Percentiles rank a stretch among this genome's conserved stretches.
Conservation (phyloP, 2,797 vertebrate genomes). For the Falco biarmicus region DNA sequence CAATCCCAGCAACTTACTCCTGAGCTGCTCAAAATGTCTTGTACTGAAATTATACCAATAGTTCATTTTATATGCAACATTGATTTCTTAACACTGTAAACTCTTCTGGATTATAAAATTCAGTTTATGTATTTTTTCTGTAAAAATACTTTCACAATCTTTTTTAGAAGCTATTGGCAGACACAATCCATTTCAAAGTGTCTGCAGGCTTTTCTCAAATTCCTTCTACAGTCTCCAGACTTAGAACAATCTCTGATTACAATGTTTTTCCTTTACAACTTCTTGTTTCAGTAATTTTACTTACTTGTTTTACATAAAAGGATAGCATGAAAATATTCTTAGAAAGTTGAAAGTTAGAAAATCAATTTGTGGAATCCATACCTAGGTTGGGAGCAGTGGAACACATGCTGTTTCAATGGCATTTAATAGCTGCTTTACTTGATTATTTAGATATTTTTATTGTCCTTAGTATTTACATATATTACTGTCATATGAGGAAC, state of each 20-base stretch:
- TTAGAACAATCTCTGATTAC: not conserved
- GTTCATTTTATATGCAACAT: not conserved
- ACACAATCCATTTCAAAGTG: not conserved
- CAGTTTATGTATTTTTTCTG: not conserved
- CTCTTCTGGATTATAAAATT: not conserved
- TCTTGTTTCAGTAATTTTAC: not conserved
- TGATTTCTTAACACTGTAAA: not conserved
- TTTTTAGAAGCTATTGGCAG: not conserved
- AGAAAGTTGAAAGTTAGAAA: not conserved
- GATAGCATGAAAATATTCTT: not conserved
- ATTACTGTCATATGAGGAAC: not conserved
- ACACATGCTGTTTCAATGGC: not conserved
- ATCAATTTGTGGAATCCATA: not conserved
- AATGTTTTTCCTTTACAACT: not conserved
- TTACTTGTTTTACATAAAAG: not conserved
- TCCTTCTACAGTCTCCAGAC: not conserved
- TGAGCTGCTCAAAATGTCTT: not conserved
- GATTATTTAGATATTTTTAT: not conserved
- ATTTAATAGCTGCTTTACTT: not conserved
- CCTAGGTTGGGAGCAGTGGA: not conserved
- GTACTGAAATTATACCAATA: not conserved
- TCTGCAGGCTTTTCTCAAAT: not conserved
- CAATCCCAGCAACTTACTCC: not conserved
- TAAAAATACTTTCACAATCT: not conserved
- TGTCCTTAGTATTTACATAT: not conserved